phyloP scores from a whole-genome alignment of 2,797 vertebrate species.

The Phataginus tetradactyla region DNA sequence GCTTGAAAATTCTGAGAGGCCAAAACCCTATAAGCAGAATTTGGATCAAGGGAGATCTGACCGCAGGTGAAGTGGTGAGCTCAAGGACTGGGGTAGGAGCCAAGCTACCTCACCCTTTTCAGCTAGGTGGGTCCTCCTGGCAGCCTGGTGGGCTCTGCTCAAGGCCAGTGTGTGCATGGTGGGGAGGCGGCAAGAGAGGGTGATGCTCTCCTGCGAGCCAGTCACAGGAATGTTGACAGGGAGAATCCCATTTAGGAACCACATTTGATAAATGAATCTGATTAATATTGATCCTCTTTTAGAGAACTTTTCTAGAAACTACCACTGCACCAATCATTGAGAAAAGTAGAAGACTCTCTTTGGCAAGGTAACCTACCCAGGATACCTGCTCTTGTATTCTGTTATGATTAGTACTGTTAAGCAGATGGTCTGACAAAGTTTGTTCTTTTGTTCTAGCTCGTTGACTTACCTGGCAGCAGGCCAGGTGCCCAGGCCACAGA shows the following conservation, averaged over 20 bases:
- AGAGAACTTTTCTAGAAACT: background rate
- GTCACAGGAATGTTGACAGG: background rate
- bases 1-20: constrained; percentile 15
- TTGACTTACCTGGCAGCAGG: background rate
- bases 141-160: background rate
- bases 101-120: background rate
- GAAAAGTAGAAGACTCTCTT: background rate
- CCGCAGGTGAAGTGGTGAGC: background rate
- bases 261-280: background rate
- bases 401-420: background rate
- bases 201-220: background rate
- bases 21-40: background rate
- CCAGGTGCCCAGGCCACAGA: background rate
- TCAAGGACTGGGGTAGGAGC: background rate
- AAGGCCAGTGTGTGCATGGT: background rate
- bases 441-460: background rate
- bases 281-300: background rate
- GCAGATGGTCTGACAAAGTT: background rate
- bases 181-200: background rate
- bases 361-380: background rate
- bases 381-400: background rate
- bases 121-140: background rate
- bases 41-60: background rate
- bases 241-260: background rate
- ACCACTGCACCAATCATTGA: background rate